phyloP scores from a whole-genome alignment of 1,140 invertebrate species.

The Megalopta genalis region DNA sequence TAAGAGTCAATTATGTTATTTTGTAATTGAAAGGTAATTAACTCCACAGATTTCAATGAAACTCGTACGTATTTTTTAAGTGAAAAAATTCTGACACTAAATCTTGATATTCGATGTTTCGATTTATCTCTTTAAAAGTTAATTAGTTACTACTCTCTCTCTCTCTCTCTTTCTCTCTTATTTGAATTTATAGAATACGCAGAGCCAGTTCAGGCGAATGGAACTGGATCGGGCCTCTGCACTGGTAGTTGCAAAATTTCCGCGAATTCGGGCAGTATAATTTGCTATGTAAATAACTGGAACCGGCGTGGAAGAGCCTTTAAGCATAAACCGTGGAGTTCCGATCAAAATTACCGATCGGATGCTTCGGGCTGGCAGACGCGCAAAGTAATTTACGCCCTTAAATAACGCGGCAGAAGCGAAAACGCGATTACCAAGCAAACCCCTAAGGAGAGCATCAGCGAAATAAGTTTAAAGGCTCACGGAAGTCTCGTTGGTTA shows the following conservation, averaged over 20 bases:
- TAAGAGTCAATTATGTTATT: no score
- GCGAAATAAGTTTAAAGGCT: constrained; percentile 32
- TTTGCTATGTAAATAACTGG: not conserved
- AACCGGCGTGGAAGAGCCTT: constrained; percentile 31
- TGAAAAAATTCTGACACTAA: no score
- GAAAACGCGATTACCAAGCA: constrained; percentile 50
- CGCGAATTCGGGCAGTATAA: not conserved
- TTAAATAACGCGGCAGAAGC: constrained; percentile 45
- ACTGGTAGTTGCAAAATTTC: not conserved
- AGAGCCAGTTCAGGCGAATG: not conserved
- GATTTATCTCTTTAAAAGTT: no score
- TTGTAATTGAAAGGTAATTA: no score
- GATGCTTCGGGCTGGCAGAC: constrained; percentile 37
- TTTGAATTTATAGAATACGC: no score
- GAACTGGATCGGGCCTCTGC: not conserved
- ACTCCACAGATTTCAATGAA: no score
- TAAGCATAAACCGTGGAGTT: constrained; percentile 22
- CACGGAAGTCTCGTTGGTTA: not conserved
- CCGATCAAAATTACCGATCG: constrained; percentile 55
- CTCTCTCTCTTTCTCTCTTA: no score
- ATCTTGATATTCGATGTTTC: no score
- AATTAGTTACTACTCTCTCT: no score
- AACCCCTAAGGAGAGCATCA: constrained; percentile 6
- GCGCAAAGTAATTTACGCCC: constrained; percentile 49
- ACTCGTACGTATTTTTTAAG: no score